Evolutionary conservation across 2,113 vertebrate species (phyloP).

Genomic region (Pyrgilauda ruficollis): DNA sequence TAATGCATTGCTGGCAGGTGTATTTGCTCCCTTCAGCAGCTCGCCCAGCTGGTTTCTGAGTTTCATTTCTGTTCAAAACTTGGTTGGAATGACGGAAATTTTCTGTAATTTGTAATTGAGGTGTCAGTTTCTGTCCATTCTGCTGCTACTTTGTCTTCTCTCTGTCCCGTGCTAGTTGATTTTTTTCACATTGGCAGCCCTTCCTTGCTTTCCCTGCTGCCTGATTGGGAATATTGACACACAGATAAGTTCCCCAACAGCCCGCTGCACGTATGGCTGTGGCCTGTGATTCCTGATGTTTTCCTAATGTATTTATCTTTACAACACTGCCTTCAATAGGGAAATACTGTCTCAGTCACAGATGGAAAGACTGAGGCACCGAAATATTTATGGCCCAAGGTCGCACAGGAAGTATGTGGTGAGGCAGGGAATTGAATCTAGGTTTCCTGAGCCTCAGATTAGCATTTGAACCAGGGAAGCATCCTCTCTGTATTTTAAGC

Average conservation of each 20-base stretch:
- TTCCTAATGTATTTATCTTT: slow-evolving; percentile 8
- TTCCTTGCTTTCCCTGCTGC: neutral
- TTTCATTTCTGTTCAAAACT: neutral
- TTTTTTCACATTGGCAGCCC: neutral
- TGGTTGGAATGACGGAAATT: neutral
- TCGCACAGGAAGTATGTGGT: slow-evolving; percentile 55
- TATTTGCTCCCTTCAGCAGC: neutral
- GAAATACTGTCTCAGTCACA: slow-evolving; percentile 36
- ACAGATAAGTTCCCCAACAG: neutral
- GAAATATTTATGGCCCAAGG: slow-evolving; percentile 65
- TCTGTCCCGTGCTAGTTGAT: neutral
- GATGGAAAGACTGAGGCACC: slow-evolving; percentile 60
- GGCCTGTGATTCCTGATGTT: neutral
- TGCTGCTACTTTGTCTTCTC: neutral
- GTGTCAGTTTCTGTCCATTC: neutral
- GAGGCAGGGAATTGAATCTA: slow-evolving; percentile 65
- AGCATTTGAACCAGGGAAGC: slow-evolving; percentile 55
- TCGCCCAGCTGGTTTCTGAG: neutral
- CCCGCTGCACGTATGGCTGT: rapidly evolving
- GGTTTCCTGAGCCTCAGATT: slow-evolving; percentile 63
- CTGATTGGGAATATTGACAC: neutral
- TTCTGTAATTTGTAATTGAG: neutral
- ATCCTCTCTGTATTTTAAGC: slow-evolving; percentile 49
- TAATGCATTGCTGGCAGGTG: slow-evolving; percentile 38
- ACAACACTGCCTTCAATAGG: neutral